These are phyloP conservation scores for Apodemia zela DNA, from an alignment of 2,888 invertebrate species.

Conservation along the genomic window DNA sequence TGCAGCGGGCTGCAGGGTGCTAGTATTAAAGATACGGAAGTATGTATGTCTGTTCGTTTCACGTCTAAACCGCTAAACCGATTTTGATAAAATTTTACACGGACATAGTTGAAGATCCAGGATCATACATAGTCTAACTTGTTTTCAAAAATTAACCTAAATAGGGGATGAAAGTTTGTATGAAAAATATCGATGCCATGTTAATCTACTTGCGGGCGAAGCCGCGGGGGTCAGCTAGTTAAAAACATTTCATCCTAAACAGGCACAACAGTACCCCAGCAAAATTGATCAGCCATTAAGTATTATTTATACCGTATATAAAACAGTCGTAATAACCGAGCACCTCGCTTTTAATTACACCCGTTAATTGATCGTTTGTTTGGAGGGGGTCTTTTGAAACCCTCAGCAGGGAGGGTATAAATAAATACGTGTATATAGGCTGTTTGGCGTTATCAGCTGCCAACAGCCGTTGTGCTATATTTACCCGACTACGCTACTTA, in stretches of 20 bases:
- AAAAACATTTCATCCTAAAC: not conserved
- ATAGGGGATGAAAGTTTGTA: no score
- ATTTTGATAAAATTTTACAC: no score
- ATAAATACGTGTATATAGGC: conserved; percentile 8
- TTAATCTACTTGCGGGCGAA: no score
- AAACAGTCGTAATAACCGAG: conserved; percentile 16
- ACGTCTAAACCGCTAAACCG: no score
- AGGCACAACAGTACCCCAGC: conserved; percentile 12
- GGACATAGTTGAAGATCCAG: no score
- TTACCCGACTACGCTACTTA: not conserved
- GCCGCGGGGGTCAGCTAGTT: no score
- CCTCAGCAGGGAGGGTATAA: not conserved
- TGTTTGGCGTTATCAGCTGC: conserved; percentile 2
- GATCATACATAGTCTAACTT: no score
- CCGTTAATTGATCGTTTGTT: conserved; percentile 25
- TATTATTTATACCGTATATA: conserved; percentile 27
- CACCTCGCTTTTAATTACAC: conserved; percentile 26
- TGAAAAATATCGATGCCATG: no score
- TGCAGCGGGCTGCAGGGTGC: no score
- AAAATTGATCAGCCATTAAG: conserved; percentile 30
- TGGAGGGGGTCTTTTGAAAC: conserved; percentile 22
- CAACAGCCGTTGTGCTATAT: not conserved
- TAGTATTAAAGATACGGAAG: no score
- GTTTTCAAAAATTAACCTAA: no score
- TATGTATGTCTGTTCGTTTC: no score